These are phyloP conservation scores for Eumaeus atala DNA, from an alignment of 1,140 invertebrate genomes.

Conservation along the genomic window DNA sequence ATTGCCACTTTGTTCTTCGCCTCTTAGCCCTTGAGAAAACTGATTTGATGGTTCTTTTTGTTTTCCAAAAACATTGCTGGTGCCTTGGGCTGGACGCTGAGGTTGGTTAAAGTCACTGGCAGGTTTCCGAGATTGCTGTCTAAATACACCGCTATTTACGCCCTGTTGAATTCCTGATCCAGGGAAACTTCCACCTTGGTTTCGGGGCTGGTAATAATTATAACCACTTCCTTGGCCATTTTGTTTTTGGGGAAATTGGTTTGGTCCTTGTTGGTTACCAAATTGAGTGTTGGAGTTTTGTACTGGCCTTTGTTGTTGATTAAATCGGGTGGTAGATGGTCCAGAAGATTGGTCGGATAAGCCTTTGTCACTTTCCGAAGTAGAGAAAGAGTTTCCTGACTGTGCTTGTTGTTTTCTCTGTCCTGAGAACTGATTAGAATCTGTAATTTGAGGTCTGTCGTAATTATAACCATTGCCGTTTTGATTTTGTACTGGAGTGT, in stretches of 20 bases:
- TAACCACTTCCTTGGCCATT: not conserved
- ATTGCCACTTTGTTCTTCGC: not conserved
- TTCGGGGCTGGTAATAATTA: conserved; percentile 2
- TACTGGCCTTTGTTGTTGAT: not conserved
- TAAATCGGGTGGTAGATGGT: not conserved
- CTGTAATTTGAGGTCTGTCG: conserved; percentile 12
- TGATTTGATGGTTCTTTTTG: not conserved
- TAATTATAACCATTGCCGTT: conserved; percentile 13
- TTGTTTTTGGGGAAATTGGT: not conserved
- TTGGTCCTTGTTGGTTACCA: not conserved
- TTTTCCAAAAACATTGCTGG: not conserved
- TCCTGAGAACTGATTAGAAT: conserved; percentile 2
- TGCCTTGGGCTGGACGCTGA: not conserved
- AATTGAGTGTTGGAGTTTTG: conserved; percentile 1
- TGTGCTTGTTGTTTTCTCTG: not conserved
- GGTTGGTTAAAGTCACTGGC: not conserved
- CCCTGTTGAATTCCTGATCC: not conserved
- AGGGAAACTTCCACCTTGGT: not conserved
- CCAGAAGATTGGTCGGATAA: not conserved
- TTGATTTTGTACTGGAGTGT: conserved; percentile 15
- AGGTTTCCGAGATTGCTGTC: not conserved
- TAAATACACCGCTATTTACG: conserved; percentile 4
- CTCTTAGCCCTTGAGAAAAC: not conserved
- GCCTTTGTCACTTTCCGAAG: not conserved
- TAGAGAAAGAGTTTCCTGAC: not conserved